These are phyloP conservation scores for Craterocephalus amniculus DNA, from an alignment of 2,797 vertebrate genomes.

Conservation along the genomic window DNA sequence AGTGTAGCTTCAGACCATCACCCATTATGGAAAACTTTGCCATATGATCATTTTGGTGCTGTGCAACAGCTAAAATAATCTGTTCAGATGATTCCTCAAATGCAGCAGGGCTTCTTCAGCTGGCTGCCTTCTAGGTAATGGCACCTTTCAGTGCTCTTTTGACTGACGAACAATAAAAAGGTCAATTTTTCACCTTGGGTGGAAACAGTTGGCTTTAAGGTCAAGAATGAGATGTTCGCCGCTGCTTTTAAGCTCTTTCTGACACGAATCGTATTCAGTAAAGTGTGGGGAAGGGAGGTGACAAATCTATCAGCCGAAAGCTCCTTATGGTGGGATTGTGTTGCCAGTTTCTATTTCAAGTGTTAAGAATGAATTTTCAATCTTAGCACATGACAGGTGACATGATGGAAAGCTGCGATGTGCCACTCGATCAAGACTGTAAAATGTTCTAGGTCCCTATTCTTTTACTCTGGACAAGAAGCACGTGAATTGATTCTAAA, in stretches of 20 bases:
- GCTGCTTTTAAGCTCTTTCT: constrained; percentile 1
- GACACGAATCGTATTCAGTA: neutral
- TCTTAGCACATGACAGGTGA: neutral
- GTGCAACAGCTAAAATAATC: neutral
- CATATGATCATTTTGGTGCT: no score
- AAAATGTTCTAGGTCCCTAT: neutral
- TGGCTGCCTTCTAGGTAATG: neutral
- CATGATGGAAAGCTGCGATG: neutral
- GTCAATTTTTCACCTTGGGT: neutral
- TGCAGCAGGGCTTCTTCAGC: neutral
- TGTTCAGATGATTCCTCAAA: neutral
- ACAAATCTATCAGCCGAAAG: neutral
- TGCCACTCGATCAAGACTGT: neutral
- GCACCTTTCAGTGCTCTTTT: neutral
- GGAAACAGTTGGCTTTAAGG: constrained; percentile 1
- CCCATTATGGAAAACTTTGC: no score
- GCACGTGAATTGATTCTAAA: neutral
- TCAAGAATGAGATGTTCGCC: neutral
- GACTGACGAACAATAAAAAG: neutral
- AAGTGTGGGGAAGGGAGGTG: neutral
- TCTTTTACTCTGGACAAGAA: neutral
- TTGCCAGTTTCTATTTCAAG: neutral
- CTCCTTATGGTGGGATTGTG: neutral
- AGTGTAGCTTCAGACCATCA: neutral
- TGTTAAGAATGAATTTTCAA: neutral